Conservation (phyloP, 2,888 invertebrate species). For the Fragum whitleyi region DNA sequence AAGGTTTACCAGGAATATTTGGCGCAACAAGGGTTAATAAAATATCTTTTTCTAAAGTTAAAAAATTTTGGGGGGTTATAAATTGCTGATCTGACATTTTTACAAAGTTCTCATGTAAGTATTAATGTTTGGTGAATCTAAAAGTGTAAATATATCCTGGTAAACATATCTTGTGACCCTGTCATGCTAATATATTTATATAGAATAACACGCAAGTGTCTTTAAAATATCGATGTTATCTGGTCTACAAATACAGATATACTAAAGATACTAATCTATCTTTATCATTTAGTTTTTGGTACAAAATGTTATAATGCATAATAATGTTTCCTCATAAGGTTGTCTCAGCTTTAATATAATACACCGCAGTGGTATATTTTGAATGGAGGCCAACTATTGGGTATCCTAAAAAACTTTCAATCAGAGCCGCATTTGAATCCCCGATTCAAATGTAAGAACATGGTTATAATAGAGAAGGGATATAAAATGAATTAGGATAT, state of each 20-base stretch:
- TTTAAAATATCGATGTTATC: too few species aligned
- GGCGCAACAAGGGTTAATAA: too few species aligned
- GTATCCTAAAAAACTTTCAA: conserved; percentile 1
- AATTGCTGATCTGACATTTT: too few species aligned
- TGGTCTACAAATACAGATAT: too few species aligned
- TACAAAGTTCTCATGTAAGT: not conserved
- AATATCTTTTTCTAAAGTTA: too few species aligned
- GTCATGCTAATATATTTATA: not conserved
- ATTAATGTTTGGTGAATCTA: not conserved
- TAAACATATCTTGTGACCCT: not conserved
- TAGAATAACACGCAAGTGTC: too few species aligned
- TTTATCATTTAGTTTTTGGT: too few species aligned
- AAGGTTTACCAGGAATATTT: too few species aligned
- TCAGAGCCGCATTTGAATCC: conserved; percentile 13
- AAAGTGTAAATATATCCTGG: conserved; percentile 1
- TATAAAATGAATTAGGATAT: not conserved
- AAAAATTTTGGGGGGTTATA: too few species aligned
- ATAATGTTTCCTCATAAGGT: not conserved
- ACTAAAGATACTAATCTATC: too few species aligned
- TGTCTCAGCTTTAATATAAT: not conserved
- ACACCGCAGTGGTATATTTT: not conserved
- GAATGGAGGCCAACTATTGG: conserved; percentile 28
- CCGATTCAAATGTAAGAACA: not conserved
- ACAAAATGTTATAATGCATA: too few species aligned
- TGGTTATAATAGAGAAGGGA: not conserved